Percentiles rank a stretch among this genome's conserved stretches.
phyloP scores from a whole-genome alignment of 2,888 invertebrate genomes.

The Cactoblastis cactorum region DNA sequence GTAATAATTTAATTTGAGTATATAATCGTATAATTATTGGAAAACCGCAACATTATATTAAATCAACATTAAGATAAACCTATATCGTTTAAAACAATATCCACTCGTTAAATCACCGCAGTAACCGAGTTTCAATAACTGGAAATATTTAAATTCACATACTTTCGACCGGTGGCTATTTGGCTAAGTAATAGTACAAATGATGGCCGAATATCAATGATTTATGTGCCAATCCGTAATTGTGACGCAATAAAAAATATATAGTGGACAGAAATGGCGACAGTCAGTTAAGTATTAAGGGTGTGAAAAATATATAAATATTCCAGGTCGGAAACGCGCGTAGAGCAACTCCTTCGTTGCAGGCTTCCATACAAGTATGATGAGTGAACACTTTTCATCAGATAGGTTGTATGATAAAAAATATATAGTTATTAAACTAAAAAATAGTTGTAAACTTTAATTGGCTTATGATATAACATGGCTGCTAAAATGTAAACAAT shows the following conservation, averaged over 20 bases:
- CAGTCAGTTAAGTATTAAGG: too few relatives aligned
- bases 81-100: slow-evolving; percentile 1
- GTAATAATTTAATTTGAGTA: too few relatives aligned
- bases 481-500: too few relatives aligned
- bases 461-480: too few relatives aligned
- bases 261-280: slow-evolving; percentile 3
- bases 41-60: not conserved
- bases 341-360: too few relatives aligned
- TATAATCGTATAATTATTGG: not conserved
- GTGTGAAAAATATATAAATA: too few relatives aligned
- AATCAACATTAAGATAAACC: not conserved
- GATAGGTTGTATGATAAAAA: too few relatives aligned
- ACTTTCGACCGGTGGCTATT: slow-evolving; percentile 19
- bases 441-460: too few relatives aligned
- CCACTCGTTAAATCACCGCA: slow-evolving; percentile 4
- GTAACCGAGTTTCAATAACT: slow-evolving; percentile 5
- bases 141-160: slow-evolving; percentile 12
- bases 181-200: slow-evolving; percentile 22
- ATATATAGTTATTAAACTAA: too few relatives aligned
- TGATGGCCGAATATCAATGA: slow-evolving; percentile 31
- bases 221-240: slow-evolving; percentile 32
- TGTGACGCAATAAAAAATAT: slow-evolving; percentile 14
- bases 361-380: too few relatives aligned
- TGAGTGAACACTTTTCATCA: too few relatives aligned
- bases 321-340: too few relatives aligned